These are phyloP conservation scores for Peromyscus attwateri DNA, from an alignment of 2,797 vertebrate species.

Conservation along the genomic window DNA sequence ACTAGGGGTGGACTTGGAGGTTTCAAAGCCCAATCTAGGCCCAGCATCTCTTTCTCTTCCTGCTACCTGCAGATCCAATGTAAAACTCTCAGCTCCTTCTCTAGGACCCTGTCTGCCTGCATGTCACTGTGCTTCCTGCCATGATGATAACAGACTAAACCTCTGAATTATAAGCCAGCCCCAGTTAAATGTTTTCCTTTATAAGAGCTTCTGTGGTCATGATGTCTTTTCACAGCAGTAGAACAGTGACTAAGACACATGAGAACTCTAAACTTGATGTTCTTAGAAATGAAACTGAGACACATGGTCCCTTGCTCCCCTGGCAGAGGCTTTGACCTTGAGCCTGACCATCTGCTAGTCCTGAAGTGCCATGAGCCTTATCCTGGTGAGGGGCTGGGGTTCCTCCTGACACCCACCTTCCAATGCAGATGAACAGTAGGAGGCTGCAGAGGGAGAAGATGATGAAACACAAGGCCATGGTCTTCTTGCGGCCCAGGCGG, in stretches of 20 bases:
- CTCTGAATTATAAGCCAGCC: background rate
- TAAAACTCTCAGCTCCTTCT: background rate
- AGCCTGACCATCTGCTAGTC: background rate
- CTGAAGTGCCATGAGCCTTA: background rate
- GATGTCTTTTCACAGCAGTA: background rate
- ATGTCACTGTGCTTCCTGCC: background rate
- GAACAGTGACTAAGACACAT: background rate
- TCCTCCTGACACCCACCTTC: constrained; percentile 90
- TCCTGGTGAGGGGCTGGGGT: background rate
- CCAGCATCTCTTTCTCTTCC: background rate
- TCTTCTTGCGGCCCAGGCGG: constrained; percentile 97
- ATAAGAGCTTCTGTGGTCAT: background rate
- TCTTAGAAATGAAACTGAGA: background rate
- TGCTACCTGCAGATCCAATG: background rate
- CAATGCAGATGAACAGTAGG: constrained; percentile 96
- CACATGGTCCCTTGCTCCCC: background rate
- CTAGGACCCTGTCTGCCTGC: background rate
- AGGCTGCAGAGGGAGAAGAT: constrained; percentile 96
- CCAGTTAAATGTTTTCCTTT: background rate
- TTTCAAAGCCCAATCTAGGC: background rate
- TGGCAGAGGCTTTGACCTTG: background rate
- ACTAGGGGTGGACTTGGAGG: background rate
- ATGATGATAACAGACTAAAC: background rate
- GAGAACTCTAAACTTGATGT: background rate
- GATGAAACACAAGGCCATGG: constrained; percentile 97